A percentile compares a stretch with the other conserved stretches of the same genome.
Conservation (phyloP, 2,797 vertebrate genomes). For the Neosilurus hyrtlii region DNA sequence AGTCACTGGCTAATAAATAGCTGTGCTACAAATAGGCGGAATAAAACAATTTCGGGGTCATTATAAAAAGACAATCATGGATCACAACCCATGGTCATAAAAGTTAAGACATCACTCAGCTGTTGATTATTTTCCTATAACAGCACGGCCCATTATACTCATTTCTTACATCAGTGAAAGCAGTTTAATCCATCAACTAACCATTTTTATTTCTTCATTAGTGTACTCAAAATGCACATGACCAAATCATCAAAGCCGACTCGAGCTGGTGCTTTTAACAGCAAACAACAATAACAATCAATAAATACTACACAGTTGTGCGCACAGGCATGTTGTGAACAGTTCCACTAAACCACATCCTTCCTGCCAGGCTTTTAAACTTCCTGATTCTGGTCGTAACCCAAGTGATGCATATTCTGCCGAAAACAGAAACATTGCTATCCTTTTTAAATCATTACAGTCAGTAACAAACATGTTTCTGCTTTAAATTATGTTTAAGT, state of each 20-base stretch:
- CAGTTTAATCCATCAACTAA: neutral
- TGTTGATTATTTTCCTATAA: neutral
- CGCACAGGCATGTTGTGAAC: conserved; percentile 14
- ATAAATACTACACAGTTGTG: neutral
- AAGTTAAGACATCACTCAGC: neutral
- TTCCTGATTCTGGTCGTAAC: conserved; percentile 50
- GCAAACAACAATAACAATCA: neutral
- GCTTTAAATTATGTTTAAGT: neutral
- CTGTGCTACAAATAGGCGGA: too few species aligned
- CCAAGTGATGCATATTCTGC: conserved; percentile 7
- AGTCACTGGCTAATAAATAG: neutral
- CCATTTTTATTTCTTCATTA: neutral
- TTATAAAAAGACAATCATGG: neutral
- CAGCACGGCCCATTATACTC: neutral
- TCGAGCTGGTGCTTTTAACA: neutral
- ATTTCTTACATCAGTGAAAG: neutral
- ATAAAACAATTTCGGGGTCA: neutral
- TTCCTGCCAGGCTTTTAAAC: conserved; percentile 50
- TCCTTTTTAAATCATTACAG: neutral
- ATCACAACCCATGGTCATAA: neutral
- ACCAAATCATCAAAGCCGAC: neutral
- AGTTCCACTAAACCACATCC: conserved; percentile 59
- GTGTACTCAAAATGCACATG: neutral
- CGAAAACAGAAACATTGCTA: neutral
- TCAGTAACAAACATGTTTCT: neutral